Percentiles rank a stretch among this genome's conserved stretches.
Conservation (phyloP, 2,113 vertebrate genomes). For the Saguinus midas region DNA sequence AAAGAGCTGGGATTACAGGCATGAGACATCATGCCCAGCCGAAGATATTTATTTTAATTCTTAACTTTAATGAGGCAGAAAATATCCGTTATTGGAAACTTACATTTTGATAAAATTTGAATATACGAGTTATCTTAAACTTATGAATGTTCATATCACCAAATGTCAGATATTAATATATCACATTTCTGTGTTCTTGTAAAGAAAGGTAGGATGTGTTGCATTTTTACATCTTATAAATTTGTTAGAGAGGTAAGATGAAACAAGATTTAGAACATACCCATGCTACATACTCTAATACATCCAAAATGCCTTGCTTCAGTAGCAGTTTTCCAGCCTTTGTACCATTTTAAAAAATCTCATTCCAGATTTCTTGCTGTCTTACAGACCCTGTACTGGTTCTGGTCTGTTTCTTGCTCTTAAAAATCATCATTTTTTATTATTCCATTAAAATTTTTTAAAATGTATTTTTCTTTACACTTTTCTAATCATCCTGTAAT, state of each 20-base stretch:
- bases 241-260: constrained; percentile 42
- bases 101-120: constrained; percentile 47
- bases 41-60: constrained; percentile 43
- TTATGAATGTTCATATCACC: neutral
- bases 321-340: neutral
- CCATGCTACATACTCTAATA: neutral
- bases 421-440: constrained; percentile 70
- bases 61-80: constrained; percentile 52
- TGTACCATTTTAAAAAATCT: neutral
- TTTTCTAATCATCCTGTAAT: constrained; percentile 71
- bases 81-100: constrained; percentile 39
- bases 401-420: constrained; percentile 40
- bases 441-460: constrained; percentile 65
- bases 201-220: neutral
- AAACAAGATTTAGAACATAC: neutral
- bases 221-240: neutral
- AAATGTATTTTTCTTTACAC: constrained; percentile 65
- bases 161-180: neutral
- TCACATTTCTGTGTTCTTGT: constrained; percentile 1
- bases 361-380: constrained; percentile 3
- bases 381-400: neutral
- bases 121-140: constrained; percentile 25
- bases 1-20: too few relatives aligned
- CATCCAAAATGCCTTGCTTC: neutral
- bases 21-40: too few relatives aligned